phyloP scores from a whole-genome alignment of 2,113 vertebrate genomes.

The Merops nubicus region DNA sequence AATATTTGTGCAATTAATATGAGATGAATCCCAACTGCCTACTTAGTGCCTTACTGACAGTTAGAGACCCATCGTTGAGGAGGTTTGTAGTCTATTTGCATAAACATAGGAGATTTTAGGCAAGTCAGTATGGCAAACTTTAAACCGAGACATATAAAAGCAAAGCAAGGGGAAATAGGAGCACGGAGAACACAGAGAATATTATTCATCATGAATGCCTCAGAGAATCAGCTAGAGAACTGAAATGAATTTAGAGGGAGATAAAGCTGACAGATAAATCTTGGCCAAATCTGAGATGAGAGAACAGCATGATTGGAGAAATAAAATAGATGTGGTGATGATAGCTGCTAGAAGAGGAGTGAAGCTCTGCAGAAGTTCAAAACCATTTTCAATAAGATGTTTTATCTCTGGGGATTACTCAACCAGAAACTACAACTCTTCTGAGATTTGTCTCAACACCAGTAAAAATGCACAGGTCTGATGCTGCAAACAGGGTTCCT shows the following conservation, averaged over 20 bases:
- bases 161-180: not conserved
- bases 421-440: not conserved
- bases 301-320: not conserved
- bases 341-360: constrained; percentile 3
- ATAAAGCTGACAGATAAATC: constrained; percentile 51
- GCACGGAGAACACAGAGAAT: not conserved
- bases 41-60: not conserved
- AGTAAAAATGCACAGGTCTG: not conserved
- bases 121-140: not conserved
- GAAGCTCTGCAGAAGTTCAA: constrained; percentile 16
- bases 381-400: not conserved
- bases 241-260: not conserved
- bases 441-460: not conserved
- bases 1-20: not conserved
- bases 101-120: not conserved
- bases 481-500: not conserved
- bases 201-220: not conserved
- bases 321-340: constrained; percentile 48
- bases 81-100: not conserved
- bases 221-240: not conserved
- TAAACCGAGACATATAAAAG: not conserved
- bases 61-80: not conserved
- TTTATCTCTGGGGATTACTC: not conserved
- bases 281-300: constrained; percentile 12
- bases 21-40: not conserved